Base-by-base conservation (phyloP, 2,797 vertebrate species). In the Labroides dimidiatus region DNA sequence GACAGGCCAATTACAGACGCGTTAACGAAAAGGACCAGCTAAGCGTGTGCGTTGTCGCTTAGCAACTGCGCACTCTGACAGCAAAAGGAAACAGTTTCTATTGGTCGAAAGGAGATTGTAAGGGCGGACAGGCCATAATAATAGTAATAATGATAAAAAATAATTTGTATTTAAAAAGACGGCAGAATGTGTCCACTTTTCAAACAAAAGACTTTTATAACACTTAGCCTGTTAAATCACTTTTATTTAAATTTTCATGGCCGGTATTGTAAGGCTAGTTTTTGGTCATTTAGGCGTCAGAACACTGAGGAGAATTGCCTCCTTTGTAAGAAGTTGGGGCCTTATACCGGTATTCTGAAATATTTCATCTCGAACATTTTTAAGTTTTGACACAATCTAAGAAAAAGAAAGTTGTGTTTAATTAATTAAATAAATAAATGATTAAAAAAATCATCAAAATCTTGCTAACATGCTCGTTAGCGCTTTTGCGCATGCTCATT, bases 61-160 rank as follows among this genome's bases (percentile, higher is more conserved):
- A 58, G 71, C 57, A 79, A 79, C 72, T 47, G 68, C 30, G 37
- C 9, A 43, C 44, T 62, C 54, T 54, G 4, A 11, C 4, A 50
- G 10, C 8, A 51, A 9, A 14, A 17, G 13, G 13, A 33, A 10
- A 9, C 3, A 4, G 9, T 52, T 52, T 16, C 21, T 56, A 19
- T 49, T 15, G 14, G n/a, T 27, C 4, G 15, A 27, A 39, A 41
- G 19, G 11, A 33, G 16, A 27, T 14, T 1, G 50, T 14, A 15
- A 21, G 43, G 2, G 2, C 8, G 8, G 30, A n/a, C 7, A 1
- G 8, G 15, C 19, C n/a, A 48, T 1, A 4, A 16, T n/a, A 0
- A 24, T 2, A 9, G 12, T 37, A 10, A 43, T 30, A n/a, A 12
- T 37, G 24, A 27, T 27, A 14, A 23, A 51, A 19, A 42, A 33